Percentiles rank a stretch among this genome's conserved stretches.
Evolutionary conservation across 2,888 invertebrate species (phyloP).

Genomic region (Cheiracanthium punctorium): DNA sequence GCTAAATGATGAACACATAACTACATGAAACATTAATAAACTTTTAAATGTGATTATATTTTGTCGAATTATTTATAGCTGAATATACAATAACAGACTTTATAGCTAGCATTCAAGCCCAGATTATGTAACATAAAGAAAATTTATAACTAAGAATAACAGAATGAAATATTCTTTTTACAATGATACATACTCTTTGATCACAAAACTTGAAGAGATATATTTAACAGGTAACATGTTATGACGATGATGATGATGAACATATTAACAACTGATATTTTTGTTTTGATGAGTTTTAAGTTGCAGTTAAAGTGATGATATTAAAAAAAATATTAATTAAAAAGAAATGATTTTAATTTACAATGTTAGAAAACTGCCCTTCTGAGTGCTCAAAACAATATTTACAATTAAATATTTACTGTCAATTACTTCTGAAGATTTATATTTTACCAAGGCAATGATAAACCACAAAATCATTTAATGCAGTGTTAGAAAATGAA

Average conservation of each 20-base stretch:
- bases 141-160: background rate
- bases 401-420: background rate
- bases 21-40: constrained; percentile 1
- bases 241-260: background rate
- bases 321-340: background rate
- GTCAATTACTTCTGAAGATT: background rate
- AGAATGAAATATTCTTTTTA: background rate
- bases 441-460: background rate
- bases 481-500: no score
- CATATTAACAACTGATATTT: constrained; percentile 3
- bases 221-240: background rate
- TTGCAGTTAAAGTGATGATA: background rate
- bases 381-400: background rate
- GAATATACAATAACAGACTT: background rate
- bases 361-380: background rate
- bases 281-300: background rate
- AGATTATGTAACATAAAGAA: background rate
- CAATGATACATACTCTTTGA: constrained; percentile 7
- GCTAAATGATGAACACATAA: constrained; percentile 9
- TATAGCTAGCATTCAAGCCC: background rate
- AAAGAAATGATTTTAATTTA: background rate
- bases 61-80: background rate
- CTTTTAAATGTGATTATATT: background rate
- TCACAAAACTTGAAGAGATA: constrained; percentile 4
- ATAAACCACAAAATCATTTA: background rate